phyloP scores from a whole-genome alignment of 2,113 vertebrate genomes.

The Capreolus pygargus region DNA sequence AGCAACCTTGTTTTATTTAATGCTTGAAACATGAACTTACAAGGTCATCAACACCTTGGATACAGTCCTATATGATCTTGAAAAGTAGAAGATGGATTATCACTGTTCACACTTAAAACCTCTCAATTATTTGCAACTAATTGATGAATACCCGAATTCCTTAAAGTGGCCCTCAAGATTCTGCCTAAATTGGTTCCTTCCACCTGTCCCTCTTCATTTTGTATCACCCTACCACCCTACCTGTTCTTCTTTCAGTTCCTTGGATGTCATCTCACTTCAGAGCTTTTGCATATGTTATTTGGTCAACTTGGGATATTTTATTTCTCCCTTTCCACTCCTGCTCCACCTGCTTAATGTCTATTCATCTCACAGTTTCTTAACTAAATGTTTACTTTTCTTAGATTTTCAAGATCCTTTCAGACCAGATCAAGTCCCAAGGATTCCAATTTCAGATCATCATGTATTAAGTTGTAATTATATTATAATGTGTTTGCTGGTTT shows the following conservation, averaged over 20 bases:
- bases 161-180: neutral
- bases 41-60: neutral
- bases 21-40: neutral
- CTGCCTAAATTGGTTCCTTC: neutral
- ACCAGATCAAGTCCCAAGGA: neutral
- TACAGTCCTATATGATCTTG: neutral
- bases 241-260: neutral
- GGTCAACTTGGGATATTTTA: neutral
- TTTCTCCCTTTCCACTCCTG: neutral
- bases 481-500: neutral
- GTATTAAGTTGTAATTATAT: neutral
- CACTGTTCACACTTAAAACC: neutral
- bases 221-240: neutral
- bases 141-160: neutral
- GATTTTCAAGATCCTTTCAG: neutral
- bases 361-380: neutral
- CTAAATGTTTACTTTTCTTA: neutral
- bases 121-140: neutral
- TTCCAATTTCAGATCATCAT: neutral
- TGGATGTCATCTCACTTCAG: neutral
- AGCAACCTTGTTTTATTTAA: neutral
- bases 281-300: neutral
- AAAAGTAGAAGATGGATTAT: neutral
- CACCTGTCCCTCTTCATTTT: neutral
- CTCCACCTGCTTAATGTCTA: neutral